A percentile compares a stretch with the other conserved stretches of the same genome.
Evolutionary conservation across 1,140 invertebrate species (phyloP).

Genomic region (Orius insidiosus): DNA sequence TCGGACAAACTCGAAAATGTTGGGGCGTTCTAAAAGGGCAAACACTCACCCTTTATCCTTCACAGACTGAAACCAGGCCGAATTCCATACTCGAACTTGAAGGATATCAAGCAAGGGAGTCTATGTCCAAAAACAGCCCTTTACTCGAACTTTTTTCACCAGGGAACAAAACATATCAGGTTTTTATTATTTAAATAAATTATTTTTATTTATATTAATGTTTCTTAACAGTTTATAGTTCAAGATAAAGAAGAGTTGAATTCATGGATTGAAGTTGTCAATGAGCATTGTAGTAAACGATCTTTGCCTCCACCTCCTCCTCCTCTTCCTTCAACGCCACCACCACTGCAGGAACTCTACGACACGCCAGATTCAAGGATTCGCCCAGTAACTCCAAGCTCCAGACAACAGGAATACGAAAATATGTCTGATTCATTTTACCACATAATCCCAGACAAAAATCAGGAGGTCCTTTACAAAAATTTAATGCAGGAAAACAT

Average conservation of each 20-base stretch:
- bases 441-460: slow-evolving; percentile 8
- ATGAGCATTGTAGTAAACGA: slow-evolving; percentile 2
- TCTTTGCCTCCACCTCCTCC: slow-evolving; percentile 4
- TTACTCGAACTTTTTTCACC: slow-evolving; percentile 18
- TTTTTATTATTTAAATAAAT: too few relatives aligned
- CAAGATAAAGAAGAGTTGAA: slow-evolving; percentile 13
- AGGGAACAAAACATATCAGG: slow-evolving; percentile 20
- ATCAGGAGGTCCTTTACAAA: slow-evolving; percentile 13
- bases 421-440: slow-evolving; percentile 11
- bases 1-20: slow-evolving; percentile 8
- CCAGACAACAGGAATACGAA: slow-evolving; percentile 10
- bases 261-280: slow-evolving; percentile 15
- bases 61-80: slow-evolving; percentile 15
- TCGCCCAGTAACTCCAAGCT: slow-evolving; percentile 6
- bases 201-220: too few relatives aligned
- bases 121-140: slow-evolving; percentile 3
- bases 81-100: slow-evolving; percentile 13
- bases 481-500: slow-evolving; percentile 5
- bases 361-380: slow-evolving; percentile 12
- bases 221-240: slow-evolving; percentile 15
- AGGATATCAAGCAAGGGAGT: slow-evolving; percentile 16
- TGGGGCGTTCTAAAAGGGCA: slow-evolving; percentile 4
- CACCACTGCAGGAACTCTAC: slow-evolving; percentile 5
- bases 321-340: neutral
- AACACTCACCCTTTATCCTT: slow-evolving; percentile 14